Conservation (phyloP, 2,113 vertebrate genomes). For the Ploceus nigricollis region DNA sequence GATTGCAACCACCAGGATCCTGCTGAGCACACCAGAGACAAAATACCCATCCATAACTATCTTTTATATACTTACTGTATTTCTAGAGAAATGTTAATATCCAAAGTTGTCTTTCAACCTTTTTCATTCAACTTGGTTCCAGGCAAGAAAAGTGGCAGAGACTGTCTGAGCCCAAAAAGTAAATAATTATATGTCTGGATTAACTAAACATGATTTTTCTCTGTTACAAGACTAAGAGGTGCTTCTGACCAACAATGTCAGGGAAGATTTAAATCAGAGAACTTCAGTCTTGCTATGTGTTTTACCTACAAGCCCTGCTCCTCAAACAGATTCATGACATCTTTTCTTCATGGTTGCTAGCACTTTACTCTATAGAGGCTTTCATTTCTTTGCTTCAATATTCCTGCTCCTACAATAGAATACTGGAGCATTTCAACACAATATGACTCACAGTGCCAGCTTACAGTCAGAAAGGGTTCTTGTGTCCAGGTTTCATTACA, state of each 20-base stretch:
- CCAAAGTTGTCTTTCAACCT: neutral
- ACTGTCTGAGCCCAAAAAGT: neutral
- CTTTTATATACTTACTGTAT: neutral
- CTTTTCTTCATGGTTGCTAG: neutral
- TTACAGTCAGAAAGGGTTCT: neutral
- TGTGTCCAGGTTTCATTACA: neutral
- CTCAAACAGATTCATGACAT: neutral
- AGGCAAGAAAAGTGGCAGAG: neutral
- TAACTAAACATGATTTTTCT: neutral
- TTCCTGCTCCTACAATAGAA: neutral
- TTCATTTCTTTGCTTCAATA: neutral
- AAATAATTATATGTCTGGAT: neutral
- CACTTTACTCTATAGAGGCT: neutral
- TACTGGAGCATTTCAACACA: neutral
- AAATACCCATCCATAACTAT: neutral
- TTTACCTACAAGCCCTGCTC: neutral
- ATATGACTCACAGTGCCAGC: neutral
- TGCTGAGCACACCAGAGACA: neutral
- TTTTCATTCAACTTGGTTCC: neutral
- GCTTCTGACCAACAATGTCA: neutral
- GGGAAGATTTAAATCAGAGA: neutral
- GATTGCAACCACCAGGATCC: neutral
- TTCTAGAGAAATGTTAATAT: neutral
- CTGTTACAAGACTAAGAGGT: neutral
- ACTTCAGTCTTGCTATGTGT: neutral